These are phyloP conservation scores for Orchestes rusci DNA, from an alignment of 2,888 invertebrate genomes.

Conservation along the genomic window DNA sequence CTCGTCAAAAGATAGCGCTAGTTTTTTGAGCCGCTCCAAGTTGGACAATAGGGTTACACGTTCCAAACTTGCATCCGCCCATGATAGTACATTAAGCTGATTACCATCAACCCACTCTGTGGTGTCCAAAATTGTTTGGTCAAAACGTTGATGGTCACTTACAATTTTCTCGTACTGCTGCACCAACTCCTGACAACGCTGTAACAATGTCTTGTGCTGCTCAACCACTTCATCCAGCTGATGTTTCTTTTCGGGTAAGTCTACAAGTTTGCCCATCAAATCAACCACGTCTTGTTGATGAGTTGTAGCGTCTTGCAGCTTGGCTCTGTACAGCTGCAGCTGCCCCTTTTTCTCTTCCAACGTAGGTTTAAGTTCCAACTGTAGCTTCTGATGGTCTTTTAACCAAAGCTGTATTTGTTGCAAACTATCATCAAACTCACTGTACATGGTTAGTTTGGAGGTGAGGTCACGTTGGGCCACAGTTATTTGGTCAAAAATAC, in stretches of 20 bases:
- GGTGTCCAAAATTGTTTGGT: constrained; percentile 76
- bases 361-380: constrained; percentile 74
- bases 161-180: constrained; percentile 84
- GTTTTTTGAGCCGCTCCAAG: constrained; percentile 71
- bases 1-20: constrained; percentile 72
- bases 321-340: constrained; percentile 72
- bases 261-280: constrained; percentile 71
- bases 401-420: constrained; percentile 76
- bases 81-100: constrained; percentile 69
- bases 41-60: constrained; percentile 80
- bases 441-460: constrained; percentile 77
- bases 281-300: constrained; percentile 82
- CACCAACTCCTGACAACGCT: constrained; percentile 67
- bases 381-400: constrained; percentile 65
- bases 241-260: constrained; percentile 70
- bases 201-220: constrained; percentile 64
- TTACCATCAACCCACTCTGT: constrained; percentile 85
- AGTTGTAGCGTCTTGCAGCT: constrained; percentile 74
- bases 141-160: constrained; percentile 82
- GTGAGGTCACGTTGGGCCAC: constrained; percentile 74
- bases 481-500: constrained; percentile 71
- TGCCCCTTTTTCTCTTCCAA: constrained; percentile 88
- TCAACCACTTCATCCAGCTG: constrained; percentile 53
- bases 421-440: constrained; percentile 81
- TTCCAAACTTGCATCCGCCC: constrained; percentile 79